Evolutionary conservation across 2,113 vertebrate genomes (phyloP).

Genomic region (Saguinus imperator): DNA sequence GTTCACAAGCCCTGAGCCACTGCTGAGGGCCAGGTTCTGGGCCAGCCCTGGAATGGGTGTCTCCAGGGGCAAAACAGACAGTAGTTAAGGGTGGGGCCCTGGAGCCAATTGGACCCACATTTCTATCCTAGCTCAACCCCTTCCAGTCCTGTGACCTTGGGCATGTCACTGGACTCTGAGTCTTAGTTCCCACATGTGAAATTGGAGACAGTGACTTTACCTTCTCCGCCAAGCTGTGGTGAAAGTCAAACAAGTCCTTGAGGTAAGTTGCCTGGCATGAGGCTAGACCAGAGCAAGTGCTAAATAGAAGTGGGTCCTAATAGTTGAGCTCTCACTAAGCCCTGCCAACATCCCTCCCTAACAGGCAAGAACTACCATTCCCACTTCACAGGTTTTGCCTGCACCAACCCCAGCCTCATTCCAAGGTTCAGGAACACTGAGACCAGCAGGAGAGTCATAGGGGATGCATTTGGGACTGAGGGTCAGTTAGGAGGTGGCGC

Average conservation of each 20-base stretch:
- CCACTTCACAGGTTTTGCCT: background rate
- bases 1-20: background rate
- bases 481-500: background rate
- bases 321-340: background rate
- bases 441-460: background rate
- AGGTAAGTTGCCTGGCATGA: background rate
- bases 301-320: accelerated
- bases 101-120: accelerated
- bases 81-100: background rate
- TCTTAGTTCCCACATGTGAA: background rate
- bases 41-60: accelerated
- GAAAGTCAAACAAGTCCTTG: background rate
- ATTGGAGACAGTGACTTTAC: background rate
- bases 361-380: background rate
- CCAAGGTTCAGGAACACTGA: background rate
- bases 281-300: background rate
- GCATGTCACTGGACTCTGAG: background rate
- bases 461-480: too few relatives aligned
- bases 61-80: too few relatives aligned
- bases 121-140: too few relatives aligned
- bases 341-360: background rate
- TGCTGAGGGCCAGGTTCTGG: background rate
- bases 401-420: background rate
- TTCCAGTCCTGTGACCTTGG: accelerated
- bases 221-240: background rate